Evolutionary conservation across 2,113 vertebrate species (phyloP).

Genomic region (Deroptyus accipitrinus): DNA sequence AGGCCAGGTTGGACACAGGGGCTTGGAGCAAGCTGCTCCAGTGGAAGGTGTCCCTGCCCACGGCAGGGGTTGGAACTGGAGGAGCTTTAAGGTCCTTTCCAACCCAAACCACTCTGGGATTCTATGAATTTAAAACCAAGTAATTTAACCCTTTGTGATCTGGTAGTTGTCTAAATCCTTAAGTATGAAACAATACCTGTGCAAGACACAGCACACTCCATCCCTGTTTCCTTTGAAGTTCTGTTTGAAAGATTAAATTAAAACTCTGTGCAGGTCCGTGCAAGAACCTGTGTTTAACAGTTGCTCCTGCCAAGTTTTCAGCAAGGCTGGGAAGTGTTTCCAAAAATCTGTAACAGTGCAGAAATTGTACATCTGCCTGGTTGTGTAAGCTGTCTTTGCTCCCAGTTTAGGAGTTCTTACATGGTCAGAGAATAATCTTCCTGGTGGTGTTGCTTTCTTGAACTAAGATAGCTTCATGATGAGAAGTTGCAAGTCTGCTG

Average conservation of each 20-base stretch:
- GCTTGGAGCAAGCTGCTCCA: not conserved
- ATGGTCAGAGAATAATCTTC: not conserved
- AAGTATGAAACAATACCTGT: not conserved
- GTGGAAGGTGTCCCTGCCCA: not conserved
- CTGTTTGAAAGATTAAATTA: conserved; percentile 34
- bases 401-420: not conserved
- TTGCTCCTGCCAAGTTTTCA: conserved; percentile 39
- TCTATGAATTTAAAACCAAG: not conserved
- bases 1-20: not conserved
- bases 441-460: not conserved
- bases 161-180: not conserved
- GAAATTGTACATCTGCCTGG: conserved; percentile 7
- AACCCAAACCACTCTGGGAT: not conserved
- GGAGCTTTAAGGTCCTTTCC: not conserved
- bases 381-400: not conserved
- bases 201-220: not conserved
- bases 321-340: not conserved
- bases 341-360: not conserved
- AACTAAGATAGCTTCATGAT: not conserved
- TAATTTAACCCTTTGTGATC: not conserved
- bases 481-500: not conserved
- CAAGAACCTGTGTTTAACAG: conserved; percentile 16
- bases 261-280: not conserved
- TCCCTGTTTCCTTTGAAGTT: not conserved
- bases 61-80: not conserved